Base-by-base conservation (phyloP, 2,113 vertebrate species). In the Aramus guarauna region DNA sequence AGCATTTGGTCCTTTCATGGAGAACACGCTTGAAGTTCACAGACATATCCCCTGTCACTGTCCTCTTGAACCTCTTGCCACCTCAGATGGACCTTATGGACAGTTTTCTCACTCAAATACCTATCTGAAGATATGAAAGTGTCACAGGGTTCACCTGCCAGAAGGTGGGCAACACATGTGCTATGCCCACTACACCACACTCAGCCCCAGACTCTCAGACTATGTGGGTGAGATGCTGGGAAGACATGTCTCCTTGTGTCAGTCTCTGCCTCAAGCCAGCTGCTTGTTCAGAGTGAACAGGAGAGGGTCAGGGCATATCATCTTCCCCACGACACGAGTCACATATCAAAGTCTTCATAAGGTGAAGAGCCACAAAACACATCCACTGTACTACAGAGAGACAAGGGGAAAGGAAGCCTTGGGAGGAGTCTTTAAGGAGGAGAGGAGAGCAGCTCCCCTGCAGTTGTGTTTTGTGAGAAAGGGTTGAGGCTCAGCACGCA, bases 371-470 rank as follows among this genome's bases (percentile, higher is more conserved):
- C 68, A 83, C 32, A 26, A 41, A 84, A 30, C 29, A 48, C 37
- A 39, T 3, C 15, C 22, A 15, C 43, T 48, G 55, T 36, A 9
- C 63, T 11, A 8, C 41, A 81, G 76, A 86, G 48, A 73, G 39
- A 89, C 47, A 43, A 1, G 2, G 17, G n/a, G 20, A 77, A 37
- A 78, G 52, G 64, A 41, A 71, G 43, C 15, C 64, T 34, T 39
- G 60, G 50, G 79, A 55, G 60, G 32, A 77, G 6, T 2, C 60
- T 73, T 47, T 30, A 16, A 80, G 59, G 0, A 0, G 15, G 17
- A 81, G 76, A 24, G 4, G 18, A 45, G n/a, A 89, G 68, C 86
- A 86, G 55, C 59, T 89, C 56, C 93, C 76, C 91, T 78, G 73
- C 41, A 47, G 80, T 4, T 47, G 66, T 64, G 76, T 50, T 88